Evolutionary conservation across 1,140 invertebrate species (phyloP).

Genomic region (Spodoptera frugiperda): DNA sequence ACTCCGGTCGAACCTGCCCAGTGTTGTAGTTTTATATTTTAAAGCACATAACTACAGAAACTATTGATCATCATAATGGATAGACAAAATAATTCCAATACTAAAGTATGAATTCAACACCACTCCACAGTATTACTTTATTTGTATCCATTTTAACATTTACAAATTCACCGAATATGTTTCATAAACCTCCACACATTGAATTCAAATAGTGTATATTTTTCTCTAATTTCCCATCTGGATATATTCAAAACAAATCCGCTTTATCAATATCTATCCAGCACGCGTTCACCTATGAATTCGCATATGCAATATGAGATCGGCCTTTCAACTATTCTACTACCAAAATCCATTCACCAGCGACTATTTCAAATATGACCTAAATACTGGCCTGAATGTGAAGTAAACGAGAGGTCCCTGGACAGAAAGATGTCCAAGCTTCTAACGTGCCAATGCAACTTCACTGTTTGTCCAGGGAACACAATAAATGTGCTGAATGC

Average conservation of each 20-base stretch:
- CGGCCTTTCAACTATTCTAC: conserved; percentile 21
- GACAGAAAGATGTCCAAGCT: not conserved
- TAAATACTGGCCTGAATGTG: conserved; percentile 43
- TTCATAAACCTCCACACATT: not conserved
- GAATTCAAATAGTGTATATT: conserved; percentile 11
- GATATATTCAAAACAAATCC: conserved; percentile 40
- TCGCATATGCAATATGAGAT: conserved; percentile 25
- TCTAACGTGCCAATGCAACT: not conserved
- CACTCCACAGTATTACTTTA: not conserved
- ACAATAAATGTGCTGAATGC: not conserved
- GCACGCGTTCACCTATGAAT: conserved; percentile 17
- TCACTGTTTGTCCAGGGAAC: conserved; percentile 4
- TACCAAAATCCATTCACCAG: conserved; percentile 46
- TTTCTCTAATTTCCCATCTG: conserved; percentile 1
- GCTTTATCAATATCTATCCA: conserved; percentile 20
- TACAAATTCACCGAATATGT: no score
- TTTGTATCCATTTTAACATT: not conserved
- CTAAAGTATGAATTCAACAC: no score
- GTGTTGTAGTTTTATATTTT: no score
- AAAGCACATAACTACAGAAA: no score
- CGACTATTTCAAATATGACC: conserved; percentile 51
- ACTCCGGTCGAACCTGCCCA: no score
- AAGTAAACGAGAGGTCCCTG: conserved; percentile 32
- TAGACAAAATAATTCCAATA: no score
- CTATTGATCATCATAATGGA: no score